Conservation (phyloP, 2,113 vertebrate genomes). For the Danionella cerebrum region DNA sequence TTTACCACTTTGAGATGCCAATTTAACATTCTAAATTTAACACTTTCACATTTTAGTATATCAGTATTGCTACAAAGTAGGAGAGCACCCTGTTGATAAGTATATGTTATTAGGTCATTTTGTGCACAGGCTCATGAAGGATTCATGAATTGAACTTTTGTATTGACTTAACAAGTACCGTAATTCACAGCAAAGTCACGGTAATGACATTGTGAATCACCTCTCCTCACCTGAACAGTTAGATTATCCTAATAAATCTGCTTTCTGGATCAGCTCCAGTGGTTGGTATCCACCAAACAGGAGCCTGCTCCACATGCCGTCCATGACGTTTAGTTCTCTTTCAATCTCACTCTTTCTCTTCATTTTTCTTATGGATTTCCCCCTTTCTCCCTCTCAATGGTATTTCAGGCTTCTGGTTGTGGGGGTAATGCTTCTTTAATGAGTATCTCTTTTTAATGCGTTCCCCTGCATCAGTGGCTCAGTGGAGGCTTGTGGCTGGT, state of each 20-base stretch:
- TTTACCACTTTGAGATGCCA: no score
- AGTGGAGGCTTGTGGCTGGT: conserved; percentile 22
- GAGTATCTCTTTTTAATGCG: conserved; percentile 53
- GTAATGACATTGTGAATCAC: not conserved
- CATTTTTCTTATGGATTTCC: not conserved
- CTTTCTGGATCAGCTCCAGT: conserved; percentile 9
- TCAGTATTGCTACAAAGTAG: no score
- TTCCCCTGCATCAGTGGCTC: conserved; percentile 15
- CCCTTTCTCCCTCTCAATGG: not conserved
- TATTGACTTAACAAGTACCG: no score
- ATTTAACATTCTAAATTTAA: no score
- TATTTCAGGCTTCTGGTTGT: conserved; percentile 40
- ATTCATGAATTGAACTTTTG: no score
- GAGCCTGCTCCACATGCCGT: conserved; percentile 28
- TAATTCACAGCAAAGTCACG: not conserved
- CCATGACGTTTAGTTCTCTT: not conserved
- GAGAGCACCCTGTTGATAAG: no score
- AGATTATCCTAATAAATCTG: conserved; percentile 21
- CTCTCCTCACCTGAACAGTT: conserved; percentile 27
- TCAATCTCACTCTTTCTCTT: not conserved
- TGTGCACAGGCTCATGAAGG: no score
- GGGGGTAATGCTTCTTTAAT: conserved; percentile 44
- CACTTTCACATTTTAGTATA: no score
- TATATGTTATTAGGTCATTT: no score
- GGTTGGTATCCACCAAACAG: conserved; percentile 33